Base-by-base conservation (phyloP, 1,140 invertebrate genomes). In the Ostrea edulis region DNA sequence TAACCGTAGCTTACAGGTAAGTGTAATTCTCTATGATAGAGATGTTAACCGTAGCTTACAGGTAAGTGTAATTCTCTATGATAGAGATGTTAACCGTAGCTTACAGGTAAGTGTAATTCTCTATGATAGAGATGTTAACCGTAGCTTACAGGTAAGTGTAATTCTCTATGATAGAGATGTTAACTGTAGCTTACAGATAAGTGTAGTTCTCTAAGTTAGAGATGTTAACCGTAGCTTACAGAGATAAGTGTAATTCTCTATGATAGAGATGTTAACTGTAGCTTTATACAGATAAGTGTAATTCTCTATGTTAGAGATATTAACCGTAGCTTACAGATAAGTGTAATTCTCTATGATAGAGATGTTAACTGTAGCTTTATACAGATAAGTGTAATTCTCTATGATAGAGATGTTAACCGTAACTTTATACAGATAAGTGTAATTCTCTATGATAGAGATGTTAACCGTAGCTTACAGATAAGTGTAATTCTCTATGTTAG, bases 1-100 rank as follows among this genome's bases (percentile, higher is more conserved):
- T n/a, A n/a, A n/a, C n/a, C n/a, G n/a, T n/a, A n/a, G n/a, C 35
- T 44, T 44, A 44, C 35, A 95, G 92, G 93, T 94, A 91, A 86
- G 92, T 44, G 35, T 44, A 44, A 5, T 44, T 44, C 35, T 44
- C 35, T 44, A 44, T 44, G 35, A 2, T 44, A 44, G 35, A 44
- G 35, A 44, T n/a, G n/a, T n/a, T n/a, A n/a, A n/a, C n/a, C n/a
- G n/a, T n/a, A n/a, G n/a, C 35, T 44, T 44, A 44, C 35, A 95
- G 92, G 93, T 94, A 91, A 86, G 92, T 44, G 35, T 44, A 44
- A 5, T 44, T 44, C 35, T 44, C 35, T 44, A 44, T 44, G 35
- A 2, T 44, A 44, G 35, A 44, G 35, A 44, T n/a, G n/a, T n/a
- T n/a, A n/a, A n/a, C n/a, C n/a, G n/a, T n/a, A n/a, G n/a, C 35